Evolutionary conservation across 1,140 invertebrate species (phyloP).

Genomic region (Lucilia sericata): DNA sequence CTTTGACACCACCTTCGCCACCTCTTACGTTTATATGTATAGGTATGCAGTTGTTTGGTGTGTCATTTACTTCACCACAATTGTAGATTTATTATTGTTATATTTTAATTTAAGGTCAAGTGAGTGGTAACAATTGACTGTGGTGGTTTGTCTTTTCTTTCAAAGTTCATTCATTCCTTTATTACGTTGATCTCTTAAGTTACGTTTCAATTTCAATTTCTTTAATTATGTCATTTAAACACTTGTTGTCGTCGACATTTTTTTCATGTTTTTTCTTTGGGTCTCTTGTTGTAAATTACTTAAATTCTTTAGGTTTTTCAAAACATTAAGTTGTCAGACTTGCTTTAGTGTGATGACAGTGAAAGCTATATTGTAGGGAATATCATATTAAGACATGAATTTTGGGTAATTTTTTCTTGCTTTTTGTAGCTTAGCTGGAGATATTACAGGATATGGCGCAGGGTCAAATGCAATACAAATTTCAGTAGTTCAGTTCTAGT

Average conservation of each 20-base stretch:
- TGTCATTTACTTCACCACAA: neutral
- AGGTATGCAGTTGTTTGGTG: neutral
- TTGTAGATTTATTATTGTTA: constrained; percentile 1
- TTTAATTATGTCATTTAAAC: constrained; percentile 8
- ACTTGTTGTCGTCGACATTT: neutral
- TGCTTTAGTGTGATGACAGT: neutral
- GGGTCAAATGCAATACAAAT: too few species aligned
- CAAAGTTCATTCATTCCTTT: neutral
- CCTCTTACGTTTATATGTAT: too few species aligned
- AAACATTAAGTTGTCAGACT: constrained; percentile 7
- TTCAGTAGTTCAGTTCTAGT: too few species aligned
- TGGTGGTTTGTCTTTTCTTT: neutral
- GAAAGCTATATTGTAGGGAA: too few species aligned
- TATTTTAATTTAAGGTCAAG: constrained; percentile 13
- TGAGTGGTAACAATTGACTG: neutral
- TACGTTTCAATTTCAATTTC: neutral
- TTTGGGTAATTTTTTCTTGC: too few species aligned
- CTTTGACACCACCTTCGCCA: too few species aligned
- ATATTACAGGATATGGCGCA: too few species aligned
- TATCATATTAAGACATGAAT: too few species aligned
- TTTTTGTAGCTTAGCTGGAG: too few species aligned
- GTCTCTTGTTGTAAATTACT: neutral
- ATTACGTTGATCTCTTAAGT: neutral
- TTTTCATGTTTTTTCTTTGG: neutral
- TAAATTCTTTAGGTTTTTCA: neutral